Conservation (phyloP, 2,888 invertebrate species). For the Scaptodrosophila latifasciaeformis region DNA sequence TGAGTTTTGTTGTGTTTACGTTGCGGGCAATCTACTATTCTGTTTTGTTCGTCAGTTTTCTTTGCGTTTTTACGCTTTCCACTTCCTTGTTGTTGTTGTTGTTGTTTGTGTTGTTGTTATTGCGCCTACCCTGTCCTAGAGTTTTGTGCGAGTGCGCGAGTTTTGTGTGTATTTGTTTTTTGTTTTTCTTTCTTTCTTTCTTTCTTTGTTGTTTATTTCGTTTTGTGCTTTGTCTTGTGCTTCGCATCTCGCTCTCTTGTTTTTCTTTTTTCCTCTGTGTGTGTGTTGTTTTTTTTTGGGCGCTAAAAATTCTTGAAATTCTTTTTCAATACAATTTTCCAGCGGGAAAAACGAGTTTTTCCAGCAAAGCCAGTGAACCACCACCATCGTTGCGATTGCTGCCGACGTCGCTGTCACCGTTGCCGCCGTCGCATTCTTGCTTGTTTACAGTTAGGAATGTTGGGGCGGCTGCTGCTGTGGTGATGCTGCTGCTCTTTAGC, state of each 20-base stretch:
- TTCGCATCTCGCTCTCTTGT: constrained; percentile 3
- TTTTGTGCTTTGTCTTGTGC: constrained; percentile 15
- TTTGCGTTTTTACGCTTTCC: constrained; percentile 12
- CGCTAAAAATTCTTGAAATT: constrained; percentile 62
- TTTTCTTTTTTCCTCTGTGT: constrained; percentile 13
- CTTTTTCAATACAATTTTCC: constrained; percentile 48
- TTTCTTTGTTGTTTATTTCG: constrained; percentile 38
- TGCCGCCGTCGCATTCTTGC: constrained; percentile 51
- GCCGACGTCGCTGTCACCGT: constrained; percentile 16
- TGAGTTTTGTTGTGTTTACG: constrained; percentile 2
- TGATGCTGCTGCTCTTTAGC: constrained; percentile 42
- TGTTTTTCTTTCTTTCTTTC: constrained; percentile 40
- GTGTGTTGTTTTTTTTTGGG: constrained; percentile 13
- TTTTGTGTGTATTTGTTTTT: no score
- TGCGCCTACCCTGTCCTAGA: no score
- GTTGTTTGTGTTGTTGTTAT: constrained; percentile 9
- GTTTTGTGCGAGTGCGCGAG: no score
- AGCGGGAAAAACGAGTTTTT: constrained; percentile 66
- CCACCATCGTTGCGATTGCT: constrained; percentile 36
- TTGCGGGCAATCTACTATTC: constrained; percentile 22
- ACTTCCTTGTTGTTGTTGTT: constrained; percentile 44
- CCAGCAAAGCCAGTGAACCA: constrained; percentile 49
- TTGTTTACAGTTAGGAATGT: constrained; percentile 65
- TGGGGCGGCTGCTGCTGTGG: no score
- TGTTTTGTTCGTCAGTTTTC: constrained; percentile 44